Evolutionary conservation across 1,140 invertebrate species (phyloP), one percentile per base, ranked within the genome.

Genomic region (Saccostrea echinata): DNA sequence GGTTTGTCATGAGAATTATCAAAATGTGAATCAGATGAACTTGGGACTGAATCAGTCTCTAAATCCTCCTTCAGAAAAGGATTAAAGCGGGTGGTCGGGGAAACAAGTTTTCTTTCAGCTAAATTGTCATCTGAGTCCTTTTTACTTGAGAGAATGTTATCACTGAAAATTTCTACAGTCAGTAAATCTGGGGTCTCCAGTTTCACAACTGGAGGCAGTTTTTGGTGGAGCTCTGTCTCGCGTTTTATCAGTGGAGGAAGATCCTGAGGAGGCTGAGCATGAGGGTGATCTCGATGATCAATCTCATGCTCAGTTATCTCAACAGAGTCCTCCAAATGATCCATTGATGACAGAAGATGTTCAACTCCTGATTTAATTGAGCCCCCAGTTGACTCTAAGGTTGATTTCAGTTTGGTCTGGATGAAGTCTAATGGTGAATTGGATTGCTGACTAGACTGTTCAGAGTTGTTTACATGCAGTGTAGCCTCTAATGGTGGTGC

Each of bases 201-300:
- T 43, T 87, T 84, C 13, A 93, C 90, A 30, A 93, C 88, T 9
- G 92, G 92, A 27, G 92, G 92, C n/a, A 93, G 86, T 12, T 91
- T 82, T 82, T 52, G 71, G 55, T n/a, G 51, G 6, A 82, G 81
- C 11, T 82, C 43, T n/a, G 35, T 81, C 52, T 33, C 85, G n/a
- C n/a, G 33, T 24, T 86, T 86, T 86, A 86, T 71, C 53, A 64
- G 81, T 21, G 89, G 89, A 2, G 89, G 87, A 52, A 86, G 81
- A 21, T 85, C 84, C 18, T 84, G 83, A 35, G 43, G 86, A 27
- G 52, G 35, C 16, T 68, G 35, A 33, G 53, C n/a, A 24, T 84
- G 83, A 33, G 51, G 52, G 3, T 61, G 83, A 53, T 51, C 30
- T 53, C 30, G 30, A 84, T 84, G 83, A 55, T 84, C 53, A 21